These are phyloP conservation scores for Scaptomyza tumidula DNA, from an alignment of 2,888 invertebrate species.

Conservation along the genomic window DNA sequence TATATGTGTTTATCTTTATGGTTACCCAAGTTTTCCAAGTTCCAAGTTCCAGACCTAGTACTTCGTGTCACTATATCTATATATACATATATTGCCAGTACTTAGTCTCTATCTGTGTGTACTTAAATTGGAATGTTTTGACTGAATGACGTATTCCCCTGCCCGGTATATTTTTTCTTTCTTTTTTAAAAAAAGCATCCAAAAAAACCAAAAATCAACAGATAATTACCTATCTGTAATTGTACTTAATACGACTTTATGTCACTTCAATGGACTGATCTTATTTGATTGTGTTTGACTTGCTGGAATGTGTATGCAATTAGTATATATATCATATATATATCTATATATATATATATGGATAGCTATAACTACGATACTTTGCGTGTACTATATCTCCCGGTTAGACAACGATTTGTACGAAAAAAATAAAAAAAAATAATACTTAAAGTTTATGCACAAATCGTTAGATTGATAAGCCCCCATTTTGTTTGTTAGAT, in stretches of 20 bases:
- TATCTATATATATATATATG: slow-evolving; percentile 20
- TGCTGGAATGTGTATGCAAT: slow-evolving; percentile 74
- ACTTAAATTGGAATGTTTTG: slow-evolving; percentile 55
- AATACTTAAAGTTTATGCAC: slow-evolving; percentile 44
- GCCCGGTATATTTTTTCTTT: slow-evolving; percentile 36
- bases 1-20: slow-evolving; percentile 54
- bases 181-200: slow-evolving; percentile 39
- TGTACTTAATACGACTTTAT: slow-evolving; percentile 66
- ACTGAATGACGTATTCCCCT: slow-evolving; percentile 60
- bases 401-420: slow-evolving; percentile 53
- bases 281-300: slow-evolving; percentile 53
- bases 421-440: slow-evolving; percentile 40
- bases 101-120: slow-evolving; percentile 47
- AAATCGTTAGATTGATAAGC: slow-evolving; percentile 40
- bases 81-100: slow-evolving; percentile 44
- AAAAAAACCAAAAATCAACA: slow-evolving; percentile 5
- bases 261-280: slow-evolving; percentile 50
- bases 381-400: slow-evolving; percentile 40
- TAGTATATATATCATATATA: slow-evolving; percentile 41
- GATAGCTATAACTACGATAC: slow-evolving; percentile 26
- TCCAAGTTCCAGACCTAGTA: slow-evolving; percentile 57
- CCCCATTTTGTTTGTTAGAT: slow-evolving; percentile 24
- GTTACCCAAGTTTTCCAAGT: slow-evolving; percentile 59
- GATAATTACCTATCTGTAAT: slow-evolving; percentile 36
- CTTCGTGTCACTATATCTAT: slow-evolving; percentile 51